phyloP scores from a whole-genome alignment of 2,797 vertebrate species.

The Ctenopoma kingsleyae region DNA sequence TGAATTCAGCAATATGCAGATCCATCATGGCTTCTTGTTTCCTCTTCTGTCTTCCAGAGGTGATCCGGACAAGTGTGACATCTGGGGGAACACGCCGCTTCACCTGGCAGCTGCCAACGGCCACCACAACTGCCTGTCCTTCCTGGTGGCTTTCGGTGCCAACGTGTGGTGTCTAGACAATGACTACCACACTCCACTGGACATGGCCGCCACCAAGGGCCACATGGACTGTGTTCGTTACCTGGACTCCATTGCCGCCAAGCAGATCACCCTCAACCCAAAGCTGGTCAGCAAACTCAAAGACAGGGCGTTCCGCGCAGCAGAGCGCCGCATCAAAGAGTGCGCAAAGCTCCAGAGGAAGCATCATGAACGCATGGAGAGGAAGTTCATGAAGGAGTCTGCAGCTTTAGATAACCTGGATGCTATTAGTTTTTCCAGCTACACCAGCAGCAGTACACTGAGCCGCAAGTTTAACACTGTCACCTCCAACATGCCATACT shows the following conservation, averaged over 20 bases:
- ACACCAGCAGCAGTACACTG: conserved; percentile 85
- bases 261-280: conserved; percentile 93
- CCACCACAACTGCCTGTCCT: conserved; percentile 94
- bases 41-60: conserved; percentile 80
- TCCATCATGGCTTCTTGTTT: not conserved
- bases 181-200: conserved; percentile 95
- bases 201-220: conserved; percentile 93
- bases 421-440: conserved; percentile 91
- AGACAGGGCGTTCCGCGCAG: conserved; percentile 90
- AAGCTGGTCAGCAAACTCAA: conserved; percentile 94
- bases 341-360: conserved; percentile 91
- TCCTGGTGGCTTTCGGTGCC: conserved; percentile 96
- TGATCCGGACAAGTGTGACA: conserved; percentile 95
- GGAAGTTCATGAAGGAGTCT: conserved; percentile 83
- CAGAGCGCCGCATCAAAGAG: conserved; percentile 90
- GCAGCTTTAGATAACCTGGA: conserved; percentile 87
- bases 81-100: conserved; percentile 96
- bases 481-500: conserved; percentile 91
- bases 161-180: conserved; percentile 98
- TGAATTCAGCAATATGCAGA: too few relatives aligned
- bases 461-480: conserved; percentile 86
- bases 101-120: conserved; percentile 94
- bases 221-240: conserved; percentile 97
- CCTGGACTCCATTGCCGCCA: conserved; percentile 94
- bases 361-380: conserved; percentile 92